Base-by-base conservation (phyloP, 1,140 invertebrate species). In the Nebria ingens region DNA sequence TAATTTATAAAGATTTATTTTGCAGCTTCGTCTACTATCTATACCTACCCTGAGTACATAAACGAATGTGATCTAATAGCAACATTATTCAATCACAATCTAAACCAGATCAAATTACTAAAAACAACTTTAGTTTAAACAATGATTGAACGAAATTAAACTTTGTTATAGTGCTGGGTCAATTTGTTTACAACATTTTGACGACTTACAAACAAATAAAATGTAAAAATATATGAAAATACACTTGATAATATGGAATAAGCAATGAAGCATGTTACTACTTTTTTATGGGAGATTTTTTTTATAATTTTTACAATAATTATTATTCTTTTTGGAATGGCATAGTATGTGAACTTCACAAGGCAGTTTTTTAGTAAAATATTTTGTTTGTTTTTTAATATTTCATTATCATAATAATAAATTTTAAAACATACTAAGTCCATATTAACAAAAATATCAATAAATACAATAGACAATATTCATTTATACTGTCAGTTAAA, bases 151-250 rank as follows among this genome's bases (percentile, higher is more conserved):
- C n/a, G n/a, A n/a, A n/a, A n/a, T n/a, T n/a, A n/a, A n/a, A n/a
- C n/a, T n/a, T n/a, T n/a, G n/a, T n/a, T n/a, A n/a, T n/a, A n/a
- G n/a, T n/a, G n/a, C n/a, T n/a, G n/a, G n/a, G n/a, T n/a, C n/a
- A n/a, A n/a, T n/a, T n/a, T n/a, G n/a, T n/a, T n/a, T n/a, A n/a
- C n/a, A n/a, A n/a, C n/a, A n/a, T n/a, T n/a, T n/a, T n/a, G n/a
- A n/a, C n/a, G n/a, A n/a, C n/a, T n/a, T n/a, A n/a, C n/a, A n/a
- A n/a, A n/a, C n/a, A n/a, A n/a, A n/a, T n/a, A n/a, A n/a, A n/a
- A 45, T 45, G 40, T 45, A 45, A 45, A 45, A 45, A 45, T 45
- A 45, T 45, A 45, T 9, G 40, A 45, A 45, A 45, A 45, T 45
- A 45, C 40, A 45, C n/a, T n/a, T 45, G 4, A 45, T 45, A 45